A percentile compares a stretch with the other conserved stretches of the same genome.
Evolutionary conservation across 2,888 invertebrate species (phyloP).

Genomic region (Cephus pulcher): DNA sequence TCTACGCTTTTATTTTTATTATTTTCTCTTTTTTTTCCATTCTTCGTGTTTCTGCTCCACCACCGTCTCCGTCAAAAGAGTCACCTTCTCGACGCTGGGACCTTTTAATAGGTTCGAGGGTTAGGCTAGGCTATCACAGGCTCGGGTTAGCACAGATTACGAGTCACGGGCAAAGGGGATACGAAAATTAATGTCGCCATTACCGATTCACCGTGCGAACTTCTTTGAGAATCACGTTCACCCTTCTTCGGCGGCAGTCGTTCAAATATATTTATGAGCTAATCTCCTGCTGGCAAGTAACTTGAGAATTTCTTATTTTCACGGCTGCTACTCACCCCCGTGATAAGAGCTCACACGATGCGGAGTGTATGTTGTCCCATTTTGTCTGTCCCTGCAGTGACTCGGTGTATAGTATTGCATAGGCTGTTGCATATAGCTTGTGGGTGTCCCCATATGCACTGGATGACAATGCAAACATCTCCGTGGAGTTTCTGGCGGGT

Average conservation of each 20-base stretch:
- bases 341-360: conserved; percentile 60
- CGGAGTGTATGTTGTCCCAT: conserved; percentile 50
- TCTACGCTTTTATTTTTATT: conserved; percentile 11
- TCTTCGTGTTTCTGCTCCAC: conserved; percentile 3
- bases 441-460: conserved; percentile 53
- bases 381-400: conserved; percentile 53
- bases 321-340: conserved; percentile 47
- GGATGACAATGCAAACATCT: conserved; percentile 61
- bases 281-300: neutral
- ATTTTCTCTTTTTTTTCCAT: neutral
- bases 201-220: neutral
- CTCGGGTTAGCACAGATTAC: neutral
- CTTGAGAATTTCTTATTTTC: neutral
- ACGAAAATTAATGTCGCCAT: neutral
- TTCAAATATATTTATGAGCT: neutral
- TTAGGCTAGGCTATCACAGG: neutral
- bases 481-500: conserved; percentile 49
- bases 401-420: conserved; percentile 60
- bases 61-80: neutral
- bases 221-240: neutral
- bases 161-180: neutral
- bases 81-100: neutral
- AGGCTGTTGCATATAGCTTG: conserved; percentile 51
- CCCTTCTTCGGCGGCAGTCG: neutral
- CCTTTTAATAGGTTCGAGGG: neutral